phyloP scores from a whole-genome alignment of 2,113 vertebrate genomes.

The Caretta caretta region DNA sequence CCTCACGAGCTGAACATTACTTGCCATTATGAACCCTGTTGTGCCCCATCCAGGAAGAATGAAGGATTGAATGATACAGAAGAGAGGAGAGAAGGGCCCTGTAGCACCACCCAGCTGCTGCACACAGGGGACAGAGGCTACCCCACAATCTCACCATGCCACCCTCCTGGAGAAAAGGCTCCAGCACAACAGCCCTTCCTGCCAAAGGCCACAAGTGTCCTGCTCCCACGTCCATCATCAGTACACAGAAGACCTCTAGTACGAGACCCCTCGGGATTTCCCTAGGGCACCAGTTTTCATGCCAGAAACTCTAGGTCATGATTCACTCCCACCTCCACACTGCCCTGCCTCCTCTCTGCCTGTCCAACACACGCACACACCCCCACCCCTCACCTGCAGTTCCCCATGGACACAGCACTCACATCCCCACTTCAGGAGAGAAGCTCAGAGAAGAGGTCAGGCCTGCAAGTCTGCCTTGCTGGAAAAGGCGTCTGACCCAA shows the following conservation, averaged over 20 bases:
- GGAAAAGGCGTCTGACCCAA: background rate
- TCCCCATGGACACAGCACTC: background rate
- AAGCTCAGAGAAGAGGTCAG: background rate
- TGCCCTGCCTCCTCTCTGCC: background rate
- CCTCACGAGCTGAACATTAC: background rate
- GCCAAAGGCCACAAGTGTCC: background rate
- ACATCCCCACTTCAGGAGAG: background rate
- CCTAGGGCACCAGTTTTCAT: background rate
- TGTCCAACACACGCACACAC: fast-evolving
- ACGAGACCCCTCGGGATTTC: background rate
- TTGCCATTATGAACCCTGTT: background rate
- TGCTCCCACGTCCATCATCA: background rate
- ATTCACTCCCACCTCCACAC: background rate
- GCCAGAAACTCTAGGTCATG: background rate
- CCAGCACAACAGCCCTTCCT: fast-evolving
- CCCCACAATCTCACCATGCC: background rate
- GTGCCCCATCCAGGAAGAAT: background rate
- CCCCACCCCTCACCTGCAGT: background rate
- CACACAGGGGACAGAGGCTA: background rate
- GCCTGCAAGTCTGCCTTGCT: fast-evolving
- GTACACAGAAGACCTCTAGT: background rate
- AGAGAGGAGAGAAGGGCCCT: background rate
- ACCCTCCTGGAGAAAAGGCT: background rate
- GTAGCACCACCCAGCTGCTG: constrained; percentile 7
- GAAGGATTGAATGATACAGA: background rate